A percentile compares a stretch with the other conserved stretches of the same genome.
Conservation (phyloP, 2,113 vertebrate genomes). For the Osmerus mordax region DNA sequence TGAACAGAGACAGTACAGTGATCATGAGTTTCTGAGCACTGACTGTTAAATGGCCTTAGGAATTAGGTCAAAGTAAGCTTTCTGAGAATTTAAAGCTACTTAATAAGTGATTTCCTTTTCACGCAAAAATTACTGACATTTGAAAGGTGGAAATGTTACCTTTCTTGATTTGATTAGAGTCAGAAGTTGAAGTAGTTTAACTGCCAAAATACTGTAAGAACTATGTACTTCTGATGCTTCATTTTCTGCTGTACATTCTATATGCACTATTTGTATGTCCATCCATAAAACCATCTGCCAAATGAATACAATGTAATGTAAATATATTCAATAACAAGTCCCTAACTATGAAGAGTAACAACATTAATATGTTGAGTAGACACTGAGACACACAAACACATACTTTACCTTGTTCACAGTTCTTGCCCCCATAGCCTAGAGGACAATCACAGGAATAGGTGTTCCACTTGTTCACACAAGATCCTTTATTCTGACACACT, state of each 20-base stretch:
- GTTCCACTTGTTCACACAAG: conserved; percentile 80
- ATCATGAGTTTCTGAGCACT: not conserved
- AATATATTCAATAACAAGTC: not conserved
- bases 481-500: conserved; percentile 81
- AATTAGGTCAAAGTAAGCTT: conserved; percentile 32
- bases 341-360: no score
- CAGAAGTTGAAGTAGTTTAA: no score
- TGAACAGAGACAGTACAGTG: conserved; percentile 8
- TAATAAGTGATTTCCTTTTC: conserved; percentile 6
- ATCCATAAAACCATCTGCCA: not conserved
- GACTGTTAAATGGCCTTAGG: not conserved
- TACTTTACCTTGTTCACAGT: conserved; percentile 82
- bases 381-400: not conserved
- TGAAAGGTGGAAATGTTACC: not conserved
- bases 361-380: no score
- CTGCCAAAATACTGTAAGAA: no score
- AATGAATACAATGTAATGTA: not conserved
- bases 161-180: no score
- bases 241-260: no score
- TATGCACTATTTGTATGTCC: no score
- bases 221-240: no score
- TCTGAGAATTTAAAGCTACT: conserved; percentile 30
- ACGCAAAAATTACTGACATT: not conserved
- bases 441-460: conserved; percentile 78
- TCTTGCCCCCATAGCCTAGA: conserved; percentile 77